Percentiles rank a stretch among this genome's conserved stretches.
Conservation (phyloP, 53 echinoderm and acorn worm genomes). For the Henricia sp. region DNA sequence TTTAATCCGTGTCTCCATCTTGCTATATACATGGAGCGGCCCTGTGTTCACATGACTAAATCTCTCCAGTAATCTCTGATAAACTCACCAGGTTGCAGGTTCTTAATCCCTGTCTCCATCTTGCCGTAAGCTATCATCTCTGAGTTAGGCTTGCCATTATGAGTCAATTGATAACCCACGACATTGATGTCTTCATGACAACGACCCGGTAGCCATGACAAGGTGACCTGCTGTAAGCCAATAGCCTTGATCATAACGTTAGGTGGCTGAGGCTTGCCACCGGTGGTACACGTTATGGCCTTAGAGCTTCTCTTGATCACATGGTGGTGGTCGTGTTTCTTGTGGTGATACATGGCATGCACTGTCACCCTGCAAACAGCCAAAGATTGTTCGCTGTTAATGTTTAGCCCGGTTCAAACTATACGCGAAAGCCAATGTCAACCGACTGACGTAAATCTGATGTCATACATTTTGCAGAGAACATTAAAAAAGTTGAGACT, state of each 20-base stretch:
- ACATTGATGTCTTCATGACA: slow-evolving; percentile 78
- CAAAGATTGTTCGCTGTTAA: no score
- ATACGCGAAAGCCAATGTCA: no score
- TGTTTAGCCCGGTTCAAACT: no score
- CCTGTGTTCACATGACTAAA: no score
- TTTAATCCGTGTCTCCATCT: no score
- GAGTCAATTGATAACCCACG: slow-evolving; percentile 63
- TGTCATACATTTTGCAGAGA: no score
- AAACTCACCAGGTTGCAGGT: slow-evolving; percentile 73
- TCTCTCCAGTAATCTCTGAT: background rate
- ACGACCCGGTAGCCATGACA: slow-evolving; percentile 68
- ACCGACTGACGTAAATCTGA: no score
- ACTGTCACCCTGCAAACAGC: slow-evolving; percentile 71
- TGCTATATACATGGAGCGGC: background rate
- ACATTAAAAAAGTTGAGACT: no score
- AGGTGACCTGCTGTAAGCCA: slow-evolving; percentile 64
- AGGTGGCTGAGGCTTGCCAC: slow-evolving; percentile 72
- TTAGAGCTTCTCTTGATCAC: slow-evolving; percentile 37
- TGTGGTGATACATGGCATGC: slow-evolving; percentile 68
- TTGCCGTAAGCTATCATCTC: slow-evolving; percentile 62
- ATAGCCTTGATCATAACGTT: slow-evolving; percentile 44
- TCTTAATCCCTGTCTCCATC: slow-evolving; percentile 69
- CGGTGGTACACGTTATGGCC: slow-evolving; percentile 55
- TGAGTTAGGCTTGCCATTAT: slow-evolving; percentile 59
- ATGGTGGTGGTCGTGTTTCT: slow-evolving; percentile 29